These are phyloP conservation scores for Zosterops lateralis DNA, from an alignment of 2,113 vertebrate species.

Conservation along the genomic window DNA sequence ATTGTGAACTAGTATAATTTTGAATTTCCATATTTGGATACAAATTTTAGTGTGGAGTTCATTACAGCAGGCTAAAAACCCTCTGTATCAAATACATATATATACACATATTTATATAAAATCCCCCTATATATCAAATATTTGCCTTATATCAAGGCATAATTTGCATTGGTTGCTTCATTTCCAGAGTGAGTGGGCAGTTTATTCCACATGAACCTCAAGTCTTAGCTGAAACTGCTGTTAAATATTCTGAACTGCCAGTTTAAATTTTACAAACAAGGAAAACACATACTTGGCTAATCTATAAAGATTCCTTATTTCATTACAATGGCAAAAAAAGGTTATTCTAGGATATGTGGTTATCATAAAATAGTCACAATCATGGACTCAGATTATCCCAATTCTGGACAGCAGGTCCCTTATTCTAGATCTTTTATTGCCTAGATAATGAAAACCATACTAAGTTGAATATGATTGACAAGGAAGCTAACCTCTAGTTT, in stretches of 20 bases:
- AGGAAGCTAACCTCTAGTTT: background rate
- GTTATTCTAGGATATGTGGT: slow-evolving; percentile 57
- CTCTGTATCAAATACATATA: background rate
- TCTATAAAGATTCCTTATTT: slow-evolving; percentile 37
- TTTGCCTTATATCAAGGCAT: background rate
- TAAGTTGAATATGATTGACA: background rate
- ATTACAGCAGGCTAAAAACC: background rate
- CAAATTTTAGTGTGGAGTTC: background rate
- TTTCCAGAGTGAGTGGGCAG: background rate
- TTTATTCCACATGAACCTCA: slow-evolving; percentile 23
- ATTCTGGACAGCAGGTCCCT: background rate
- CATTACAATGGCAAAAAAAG: slow-evolving; percentile 42
- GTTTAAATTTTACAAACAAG: slow-evolving; percentile 46
- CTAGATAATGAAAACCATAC: slow-evolving; percentile 19
- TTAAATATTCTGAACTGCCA: slow-evolving; percentile 36
- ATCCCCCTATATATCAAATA: background rate
- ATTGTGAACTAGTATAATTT: background rate
- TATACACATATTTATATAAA: background rate
- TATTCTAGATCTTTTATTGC: slow-evolving; percentile 37
- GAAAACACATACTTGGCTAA: background rate
- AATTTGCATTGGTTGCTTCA: slow-evolving; percentile 9
- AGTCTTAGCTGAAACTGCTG: slow-evolving; percentile 18
- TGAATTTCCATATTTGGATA: background rate
- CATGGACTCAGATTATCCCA: slow-evolving; percentile 7
- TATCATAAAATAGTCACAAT: slow-evolving; percentile 49